Base-by-base conservation (phyloP, 2,797 vertebrate genomes). In the Poeciliopsis infans region DNA sequence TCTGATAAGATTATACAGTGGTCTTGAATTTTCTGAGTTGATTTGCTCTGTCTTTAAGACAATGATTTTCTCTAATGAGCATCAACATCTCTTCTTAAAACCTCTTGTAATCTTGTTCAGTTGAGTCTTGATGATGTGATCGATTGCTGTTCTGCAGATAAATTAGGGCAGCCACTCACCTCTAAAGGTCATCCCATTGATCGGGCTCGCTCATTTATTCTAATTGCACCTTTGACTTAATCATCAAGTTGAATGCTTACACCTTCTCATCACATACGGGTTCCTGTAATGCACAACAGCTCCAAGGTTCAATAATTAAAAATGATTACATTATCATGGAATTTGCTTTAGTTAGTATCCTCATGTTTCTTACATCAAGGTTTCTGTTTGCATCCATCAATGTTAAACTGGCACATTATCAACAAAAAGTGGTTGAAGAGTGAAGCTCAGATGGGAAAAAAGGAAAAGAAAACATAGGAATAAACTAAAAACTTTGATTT, bases 141-240 rank as follows among this genome's bases (percentile, higher is more conserved):
- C 18, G 16, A 72, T 47, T 49, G 16, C 5, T 53, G 13, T 73
- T 51, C 71, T 73, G 49, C 36, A 25, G 64, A 18, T 39, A 73
- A 45, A 70, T 46, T n/a, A 70, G 68, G 41, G 25, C 68, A 70
- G 41, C 39, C 25, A n/a, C 41, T 28, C 68, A 28, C 41, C n/a
- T 70, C 25, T 70, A 46, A 70, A 70, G 68, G 25, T 70, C 68
- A 70, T 69, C 41, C 41, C 68, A 70, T 70, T 70, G 68, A 70
- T 70, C 16, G 13, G n/a, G 13, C 25, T 45, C 25, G n/a, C 13
- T 70, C 15, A 23, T 28, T 70, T 70, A 46, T 70, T 70, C 25
- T 70, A 46, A 46, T 70, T 46, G 23, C 43, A 70, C 25, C 25
- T 46, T 70, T 28, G 43, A 45, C 43, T 45, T 46, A 70, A 70